Evolutionary conservation across 2,888 invertebrate genomes (phyloP).

Genomic region (Tricholauxania praeusta): DNA sequence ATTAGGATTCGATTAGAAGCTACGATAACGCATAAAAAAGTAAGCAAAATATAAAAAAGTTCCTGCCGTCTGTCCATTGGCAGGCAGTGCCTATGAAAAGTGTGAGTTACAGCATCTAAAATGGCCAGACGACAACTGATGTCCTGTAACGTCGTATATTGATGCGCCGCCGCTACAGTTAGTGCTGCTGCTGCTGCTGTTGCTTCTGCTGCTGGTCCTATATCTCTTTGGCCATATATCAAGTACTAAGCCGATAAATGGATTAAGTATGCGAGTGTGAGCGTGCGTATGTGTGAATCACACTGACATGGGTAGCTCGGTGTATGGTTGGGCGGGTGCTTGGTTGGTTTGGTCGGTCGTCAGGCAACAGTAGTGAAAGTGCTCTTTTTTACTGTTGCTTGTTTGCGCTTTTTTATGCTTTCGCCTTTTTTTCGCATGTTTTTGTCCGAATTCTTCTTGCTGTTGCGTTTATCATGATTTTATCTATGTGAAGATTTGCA

Average conservation of each 20-base stretch:
- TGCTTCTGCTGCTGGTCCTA: background rate
- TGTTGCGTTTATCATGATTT: constrained; percentile 30
- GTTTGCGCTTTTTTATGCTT: constrained; percentile 13
- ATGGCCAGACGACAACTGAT: constrained; percentile 21
- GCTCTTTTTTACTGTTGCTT: constrained; percentile 22
- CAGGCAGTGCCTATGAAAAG: background rate
- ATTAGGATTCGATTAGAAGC: constrained; percentile 27
- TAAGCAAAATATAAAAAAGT: background rate
- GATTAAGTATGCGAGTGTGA: constrained; percentile 32
- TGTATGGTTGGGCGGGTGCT: too few relatives aligned
- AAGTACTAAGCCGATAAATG: constrained; percentile 39
- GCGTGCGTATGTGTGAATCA: background rate
- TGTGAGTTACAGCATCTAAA: constrained; percentile 20
- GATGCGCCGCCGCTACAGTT: background rate
- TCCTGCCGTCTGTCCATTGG: background rate
- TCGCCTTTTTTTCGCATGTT: background rate
- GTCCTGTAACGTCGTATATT: background rate
- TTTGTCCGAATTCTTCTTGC: background rate
- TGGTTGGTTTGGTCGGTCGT: too few relatives aligned
- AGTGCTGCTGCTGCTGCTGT: background rate
- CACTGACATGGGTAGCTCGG: too few relatives aligned
- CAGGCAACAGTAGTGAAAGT: background rate
- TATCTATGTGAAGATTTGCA: constrained; percentile 17
- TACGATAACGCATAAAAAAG: constrained; percentile 6
- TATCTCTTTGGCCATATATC: constrained; percentile 35